phyloP scores from a whole-genome alignment of 64 coral and sea anemone species.

The Stichodactyla mertensii region DNA sequence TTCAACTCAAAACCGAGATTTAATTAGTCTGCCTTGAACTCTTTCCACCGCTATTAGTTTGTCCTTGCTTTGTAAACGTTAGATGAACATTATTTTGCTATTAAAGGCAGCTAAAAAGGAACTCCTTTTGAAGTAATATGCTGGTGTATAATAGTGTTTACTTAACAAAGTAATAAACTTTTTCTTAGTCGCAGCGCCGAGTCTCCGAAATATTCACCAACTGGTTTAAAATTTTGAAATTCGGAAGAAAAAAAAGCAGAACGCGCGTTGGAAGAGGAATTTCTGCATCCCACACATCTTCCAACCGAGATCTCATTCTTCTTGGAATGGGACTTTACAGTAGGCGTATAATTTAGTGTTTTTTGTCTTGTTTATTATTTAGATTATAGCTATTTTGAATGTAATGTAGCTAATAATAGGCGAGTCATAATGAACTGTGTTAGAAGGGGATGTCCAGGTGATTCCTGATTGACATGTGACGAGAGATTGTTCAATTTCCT shows the following conservation, averaged over 20 bases:
- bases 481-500: constrained; percentile 99
- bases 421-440: constrained; percentile 8
- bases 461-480: constrained; percentile 68
- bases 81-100: not conserved
- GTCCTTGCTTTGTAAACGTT: not conserved
- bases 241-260: not conserved
- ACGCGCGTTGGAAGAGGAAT: not conserved
- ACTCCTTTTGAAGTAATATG: not conserved
- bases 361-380: constrained; percentile 36
- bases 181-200: not conserved
- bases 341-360: constrained; percentile 1
- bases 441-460: constrained; percentile 30
- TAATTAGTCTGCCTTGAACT: not conserved
- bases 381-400: constrained; percentile 23
- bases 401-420: constrained; percentile 83
- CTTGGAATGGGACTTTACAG: not conserved
- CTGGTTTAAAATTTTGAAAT: not conserved
- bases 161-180: constrained; percentile 21
- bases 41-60: not conserved
- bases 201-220: not conserved
- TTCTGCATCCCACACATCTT: not conserved
- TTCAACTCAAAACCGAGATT: not conserved
- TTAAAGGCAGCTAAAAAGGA: constrained; percentile 8
- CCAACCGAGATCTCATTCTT: not conserved
- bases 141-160: constrained; percentile 5